Percentiles rank a stretch among this genome's conserved stretches.
These are phyloP conservation scores for Dysmachus trigonus DNA, from an alignment of 2,888 invertebrate genomes.

Conservation along the genomic window DNA sequence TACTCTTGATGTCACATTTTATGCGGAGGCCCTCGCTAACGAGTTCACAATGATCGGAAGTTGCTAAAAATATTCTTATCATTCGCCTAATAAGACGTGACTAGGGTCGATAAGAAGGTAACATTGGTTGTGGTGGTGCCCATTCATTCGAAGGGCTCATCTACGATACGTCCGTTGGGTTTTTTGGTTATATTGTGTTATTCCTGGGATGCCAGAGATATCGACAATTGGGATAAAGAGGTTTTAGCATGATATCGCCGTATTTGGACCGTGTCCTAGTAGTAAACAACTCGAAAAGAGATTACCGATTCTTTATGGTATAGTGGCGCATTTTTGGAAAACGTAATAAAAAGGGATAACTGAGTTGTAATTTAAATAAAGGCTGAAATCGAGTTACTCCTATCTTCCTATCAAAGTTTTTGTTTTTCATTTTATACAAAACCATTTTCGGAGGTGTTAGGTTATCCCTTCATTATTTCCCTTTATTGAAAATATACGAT, in stretches of 20 bases:
- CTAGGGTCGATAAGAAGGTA: slow-evolving; percentile 7
- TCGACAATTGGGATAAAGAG: neutral
- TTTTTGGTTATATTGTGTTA: neutral
- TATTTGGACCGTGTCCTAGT: neutral
- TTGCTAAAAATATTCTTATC: slow-evolving; percentile 40
- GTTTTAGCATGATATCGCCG: neutral
- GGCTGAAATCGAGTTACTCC: neutral
- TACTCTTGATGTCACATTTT: neutral
- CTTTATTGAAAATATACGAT: neutral
- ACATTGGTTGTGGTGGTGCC: neutral
- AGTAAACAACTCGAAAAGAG: neutral
- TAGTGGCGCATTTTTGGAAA: neutral
- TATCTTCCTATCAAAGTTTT: neutral
- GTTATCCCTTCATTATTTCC: neutral
- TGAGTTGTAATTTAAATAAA: neutral
- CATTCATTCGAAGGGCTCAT: neutral
- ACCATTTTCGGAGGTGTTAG: neutral
- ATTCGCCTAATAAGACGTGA: slow-evolving; percentile 38
- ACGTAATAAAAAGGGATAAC: neutral
- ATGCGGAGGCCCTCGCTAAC: neutral
- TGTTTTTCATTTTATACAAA: neutral
- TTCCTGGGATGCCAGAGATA: neutral
- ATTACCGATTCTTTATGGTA: neutral
- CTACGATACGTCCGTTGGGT: neutral
- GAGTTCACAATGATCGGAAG: slow-evolving; percentile 30